These are phyloP conservation scores for Agrypnus murinus DNA, from an alignment of 2,888 invertebrate species.

Conservation along the genomic window DNA sequence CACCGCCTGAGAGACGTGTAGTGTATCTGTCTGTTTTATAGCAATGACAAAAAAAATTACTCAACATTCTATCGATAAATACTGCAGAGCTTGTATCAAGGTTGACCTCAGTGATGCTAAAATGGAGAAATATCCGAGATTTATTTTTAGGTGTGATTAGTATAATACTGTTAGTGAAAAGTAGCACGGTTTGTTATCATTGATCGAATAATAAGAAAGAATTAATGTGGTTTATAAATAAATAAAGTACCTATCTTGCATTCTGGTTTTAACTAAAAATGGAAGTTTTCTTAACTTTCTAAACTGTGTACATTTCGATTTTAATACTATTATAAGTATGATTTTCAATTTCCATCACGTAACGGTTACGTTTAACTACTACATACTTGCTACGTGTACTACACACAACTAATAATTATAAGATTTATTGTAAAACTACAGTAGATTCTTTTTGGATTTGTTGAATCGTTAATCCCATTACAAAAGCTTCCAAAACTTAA, in stretches of 20 bases:
- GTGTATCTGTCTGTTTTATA: constrained; percentile 7
- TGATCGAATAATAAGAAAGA: not conserved
- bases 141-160: constrained; percentile 10
- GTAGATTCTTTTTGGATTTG: too few species aligned
- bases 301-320: constrained; percentile 1
- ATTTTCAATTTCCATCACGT: not conserved
- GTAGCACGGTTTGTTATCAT: too few species aligned
- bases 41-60: not conserved
- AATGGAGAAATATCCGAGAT: not conserved
- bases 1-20: too few species aligned
- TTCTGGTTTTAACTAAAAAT: constrained; percentile 14
- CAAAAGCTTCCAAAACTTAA: too few species aligned
- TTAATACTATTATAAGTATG: too few species aligned
- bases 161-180: too few species aligned
- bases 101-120: constrained; percentile 12
- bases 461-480: too few species aligned
- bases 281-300: constrained; percentile 23
- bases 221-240: not conserved
- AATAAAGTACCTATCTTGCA: not conserved
- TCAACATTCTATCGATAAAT: constrained; percentile 8
- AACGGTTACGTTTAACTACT: not conserved
- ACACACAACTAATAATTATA: too few species aligned
- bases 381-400: too few species aligned
- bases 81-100: constrained; percentile 18
- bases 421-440: too few species aligned